Base-by-base conservation (phyloP, 2,888 invertebrate genomes). In the Drosophila emarginata region DNA sequence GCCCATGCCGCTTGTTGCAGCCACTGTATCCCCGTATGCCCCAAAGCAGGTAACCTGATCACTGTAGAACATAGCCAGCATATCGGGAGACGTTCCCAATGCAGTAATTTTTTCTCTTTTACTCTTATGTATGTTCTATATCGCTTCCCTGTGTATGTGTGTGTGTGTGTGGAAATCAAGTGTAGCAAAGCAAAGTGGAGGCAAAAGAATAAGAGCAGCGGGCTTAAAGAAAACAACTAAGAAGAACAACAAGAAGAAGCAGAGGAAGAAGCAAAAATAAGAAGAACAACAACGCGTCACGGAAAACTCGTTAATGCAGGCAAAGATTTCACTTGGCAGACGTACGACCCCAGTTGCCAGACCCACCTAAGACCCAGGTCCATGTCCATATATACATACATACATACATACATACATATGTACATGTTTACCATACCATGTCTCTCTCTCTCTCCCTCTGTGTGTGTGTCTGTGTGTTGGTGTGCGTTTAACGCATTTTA, bases 401-500 rank as follows among this genome's bases (percentile, higher is more conserved):
- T n/a, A n/a, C n/a, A n/a, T n/a, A n/a, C 21, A 18, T 45, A 40
- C 87, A 70, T 58, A 63, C 21, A 18, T 45, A 40, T 84, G 67
- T 58, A 63, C 32, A 32, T 28, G 15, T 11, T 9, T 37, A 32
- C 36, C 36, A 64, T 12, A 23, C 21, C 21, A 32, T 32, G 11
- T 32, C 6, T 50, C 36, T 7, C 5, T 60, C 18, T 61, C 23
- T 53, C 18, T 32, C 21, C 18, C 14, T 36, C n/a, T 56, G 62
- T 39, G 52, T 52, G 45, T 58, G 36, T 52, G 50, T 37, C 23
- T 58, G 26, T 50, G 51, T 61, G 67, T 68, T 28, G 67, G 80
- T 74, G 78, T 78, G 74, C 84, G 85, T 78, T 85, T 85, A 79
- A 87, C 87, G 88, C 91, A 90, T 91, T 90, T 91, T 91, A 91